Conservation (phyloP, 2,113 vertebrate genomes). For the Rhagologus leucostigma region DNA sequence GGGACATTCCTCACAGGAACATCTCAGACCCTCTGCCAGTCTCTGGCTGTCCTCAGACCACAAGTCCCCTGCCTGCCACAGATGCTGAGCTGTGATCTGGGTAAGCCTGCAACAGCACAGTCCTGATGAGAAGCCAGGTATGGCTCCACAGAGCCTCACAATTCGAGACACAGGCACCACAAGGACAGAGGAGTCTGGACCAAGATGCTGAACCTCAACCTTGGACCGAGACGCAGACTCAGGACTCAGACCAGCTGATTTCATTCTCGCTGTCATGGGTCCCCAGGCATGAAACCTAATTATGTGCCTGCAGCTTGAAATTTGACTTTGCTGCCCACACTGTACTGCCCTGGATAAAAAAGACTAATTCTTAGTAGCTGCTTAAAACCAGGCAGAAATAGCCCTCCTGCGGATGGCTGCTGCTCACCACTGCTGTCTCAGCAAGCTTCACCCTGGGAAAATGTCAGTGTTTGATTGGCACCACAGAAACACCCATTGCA, state of each 20-base stretch:
- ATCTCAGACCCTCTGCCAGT: not conserved
- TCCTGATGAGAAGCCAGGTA: not conserved
- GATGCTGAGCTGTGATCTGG: not conserved
- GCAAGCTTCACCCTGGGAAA: conserved; percentile 39
- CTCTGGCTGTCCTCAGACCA: not conserved
- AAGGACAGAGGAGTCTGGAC: not conserved
- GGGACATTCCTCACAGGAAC: not conserved
- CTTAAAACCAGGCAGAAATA: conserved; percentile 19
- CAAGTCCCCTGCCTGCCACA: not conserved
- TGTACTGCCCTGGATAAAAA: not conserved
- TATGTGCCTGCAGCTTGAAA: not conserved
- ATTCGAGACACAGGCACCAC: rapidly evolving
- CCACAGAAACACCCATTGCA: conserved; percentile 14
- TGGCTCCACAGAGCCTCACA: not conserved
- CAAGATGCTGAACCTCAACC: not conserved
- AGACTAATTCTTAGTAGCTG: not conserved
- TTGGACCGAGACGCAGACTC: not conserved
- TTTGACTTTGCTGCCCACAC: not conserved
- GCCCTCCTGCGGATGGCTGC: not conserved
- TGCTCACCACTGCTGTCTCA: conserved; percentile 32
- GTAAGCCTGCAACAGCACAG: not conserved
- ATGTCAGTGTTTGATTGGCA: conserved; percentile 26
- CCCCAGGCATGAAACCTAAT: not conserved
- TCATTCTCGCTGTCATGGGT: not conserved
- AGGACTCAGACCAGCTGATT: not conserved